Evolutionary conservation across 2,888 invertebrate genomes (phyloP), one percentile per base, ranked within the genome.

Genomic region (Sesia apiformis): DNA sequence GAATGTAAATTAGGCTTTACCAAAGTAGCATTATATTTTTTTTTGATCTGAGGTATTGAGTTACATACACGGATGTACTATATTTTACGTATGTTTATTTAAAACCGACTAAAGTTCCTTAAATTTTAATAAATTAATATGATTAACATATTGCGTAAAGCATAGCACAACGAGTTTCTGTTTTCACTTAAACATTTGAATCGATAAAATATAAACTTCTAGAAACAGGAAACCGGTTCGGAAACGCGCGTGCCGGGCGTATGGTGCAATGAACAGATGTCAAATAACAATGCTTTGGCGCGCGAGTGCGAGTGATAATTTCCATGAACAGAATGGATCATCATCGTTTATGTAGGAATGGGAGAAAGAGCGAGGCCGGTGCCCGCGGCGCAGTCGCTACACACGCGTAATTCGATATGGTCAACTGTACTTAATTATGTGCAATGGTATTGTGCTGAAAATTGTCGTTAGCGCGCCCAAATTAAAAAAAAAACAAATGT

Each of bases 321-420:
- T 74, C 69, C 75, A 81, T 77, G 72, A 72, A 70, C 72, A 70
- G 64, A 64, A 71, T 76, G 70, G 76, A 74, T 77, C 72, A 78
- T 77, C 80, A 78, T 74, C 72, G 70, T 68, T 72, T 76, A 84
- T 81, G 82, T 83, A 81, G 87, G 86, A 85, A 87, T 87, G 88
- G 88, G 84, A 84, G 88, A 85, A 85, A 84, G 86, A 85, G 79
- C 78, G 79, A 70, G 76, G 81, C 78, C 76, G 75, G 67, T 75
- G 82, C 70, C 77, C 79, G 79, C 78, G 69, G 5, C 50, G 73
- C 88, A 87, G 87, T 88, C 87, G 78, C 67, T 74, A 74, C 57
- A 77, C 85, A 78, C 84, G 84, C 85, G 81, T 80, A 88, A 81
- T 86, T 87, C 87, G 84, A 86, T 73, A 86, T 87, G 86, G 88